phyloP scores from a whole-genome alignment of 2,888 invertebrate species.

The Drosophila setosimentum region DNA sequence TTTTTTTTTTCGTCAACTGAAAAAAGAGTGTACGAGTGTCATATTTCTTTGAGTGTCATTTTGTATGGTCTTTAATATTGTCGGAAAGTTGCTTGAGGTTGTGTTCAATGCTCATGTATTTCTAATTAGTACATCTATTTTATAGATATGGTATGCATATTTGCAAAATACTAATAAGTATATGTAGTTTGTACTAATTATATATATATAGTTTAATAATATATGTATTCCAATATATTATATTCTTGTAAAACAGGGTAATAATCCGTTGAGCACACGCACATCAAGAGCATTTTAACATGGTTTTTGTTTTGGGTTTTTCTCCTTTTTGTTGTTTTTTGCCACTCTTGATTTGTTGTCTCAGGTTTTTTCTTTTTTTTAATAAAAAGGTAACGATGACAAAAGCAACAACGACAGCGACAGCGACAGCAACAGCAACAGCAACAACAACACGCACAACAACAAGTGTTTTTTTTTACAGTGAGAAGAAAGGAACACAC shows the following conservation, averaged over 20 bases:
- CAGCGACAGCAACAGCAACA: slow-evolving; percentile 22
- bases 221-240: not conserved
- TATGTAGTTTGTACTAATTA: too few relatives aligned
- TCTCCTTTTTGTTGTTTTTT: slow-evolving; percentile 15
- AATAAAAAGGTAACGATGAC: slow-evolving; percentile 60
- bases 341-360: slow-evolving; percentile 42
- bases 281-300: not conserved
- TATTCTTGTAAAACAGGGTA: slow-evolving; percentile 15
- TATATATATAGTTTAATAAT: too few relatives aligned
- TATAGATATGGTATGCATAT: not conserved
- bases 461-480: slow-evolving; percentile 54
- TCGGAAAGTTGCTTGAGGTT: not conserved
- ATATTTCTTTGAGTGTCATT: not conserved
- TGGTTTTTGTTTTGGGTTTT: slow-evolving; percentile 5
- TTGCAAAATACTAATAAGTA: not conserved
- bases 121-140: not conserved
- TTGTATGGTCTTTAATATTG: not conserved
- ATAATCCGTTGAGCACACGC: not conserved
- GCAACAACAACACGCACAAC: slow-evolving; percentile 32
- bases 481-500: slow-evolving; percentile 14
- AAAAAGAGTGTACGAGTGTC: not conserved
- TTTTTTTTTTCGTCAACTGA: not conserved
- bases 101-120: not conserved
- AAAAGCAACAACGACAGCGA: slow-evolving; percentile 25
- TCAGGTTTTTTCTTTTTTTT: slow-evolving; percentile 62